Base-by-base conservation (phyloP, 2,888 invertebrate species). In the Cryptocheilus praepositus region DNA sequence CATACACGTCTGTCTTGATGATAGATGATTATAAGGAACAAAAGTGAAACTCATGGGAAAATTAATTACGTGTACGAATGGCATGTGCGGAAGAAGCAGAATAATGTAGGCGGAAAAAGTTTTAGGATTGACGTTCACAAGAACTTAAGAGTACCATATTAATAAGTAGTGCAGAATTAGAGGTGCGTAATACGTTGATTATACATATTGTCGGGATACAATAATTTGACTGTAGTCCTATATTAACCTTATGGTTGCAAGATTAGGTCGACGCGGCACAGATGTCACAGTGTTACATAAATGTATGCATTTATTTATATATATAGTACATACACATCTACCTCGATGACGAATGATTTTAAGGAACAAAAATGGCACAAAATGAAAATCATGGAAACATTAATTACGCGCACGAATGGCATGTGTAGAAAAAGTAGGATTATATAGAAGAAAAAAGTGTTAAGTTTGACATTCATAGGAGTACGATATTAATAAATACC, bases 21-120 rank as follows among this genome's bases (percentile, higher is more conserved):
- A n/a, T n/a, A n/a, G n/a, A n/a, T n/a, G n/a, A n/a, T n/a, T n/a
- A n/a, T n/a, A n/a, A n/a, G n/a, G n/a, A n/a, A n/a, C n/a, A n/a
- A n/a, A n/a, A n/a, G n/a, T n/a, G n/a, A n/a, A n/a, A n/a, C n/a
- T n/a, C n/a, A n/a, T n/a, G n/a, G n/a, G n/a, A n/a, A n/a, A n/a
- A n/a, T n/a, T n/a, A n/a, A n/a, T n/a, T n/a, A n/a, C n/a, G n/a
- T n/a, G n/a, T n/a, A 64, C 7, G 44, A 54, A n/a, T 7, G 52
- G 13, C 28, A 7, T 8, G 22, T 65, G 45, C 64, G 66, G 11
- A 55, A 18, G 5, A 57, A 13, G 16, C 45, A 54, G 44, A 44
- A 13, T n/a, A 19, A 49, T 1, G 49, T 16, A 13, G 49, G 16
- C 13, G n/a, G 49, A 16, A 36, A 11, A 11, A 36, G 11, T 36